A percentile compares a stretch with the other conserved stretches of the same genome.
phyloP scores from a whole-genome alignment of 2,888 invertebrate genomes.

The Boloria selene region DNA sequence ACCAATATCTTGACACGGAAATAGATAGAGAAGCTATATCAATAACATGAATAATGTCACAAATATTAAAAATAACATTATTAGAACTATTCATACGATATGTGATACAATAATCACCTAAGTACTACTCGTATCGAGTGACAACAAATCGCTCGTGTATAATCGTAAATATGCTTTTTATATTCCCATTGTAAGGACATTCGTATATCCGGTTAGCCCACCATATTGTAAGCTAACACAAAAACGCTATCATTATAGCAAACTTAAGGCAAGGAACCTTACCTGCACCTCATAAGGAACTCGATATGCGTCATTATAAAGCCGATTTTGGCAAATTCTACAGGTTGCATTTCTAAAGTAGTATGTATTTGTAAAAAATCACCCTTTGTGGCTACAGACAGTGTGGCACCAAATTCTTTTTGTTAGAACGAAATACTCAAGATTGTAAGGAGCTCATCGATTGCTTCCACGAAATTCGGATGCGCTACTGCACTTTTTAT shows the following conservation, averaged over 20 bases:
- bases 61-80: constrained; percentile 26
- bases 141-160: constrained; percentile 80
- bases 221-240: constrained; percentile 70
- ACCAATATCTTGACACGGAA: too few species aligned
- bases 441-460: constrained; percentile 57
- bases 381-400: constrained; percentile 77
- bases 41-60: neutral
- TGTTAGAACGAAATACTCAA: constrained; percentile 66
- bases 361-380: constrained; percentile 66
- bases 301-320: constrained; percentile 48
- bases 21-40: too few species aligned
- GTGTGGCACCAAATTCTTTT: constrained; percentile 76
- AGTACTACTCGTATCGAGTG: constrained; percentile 70
- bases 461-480: constrained; percentile 68
- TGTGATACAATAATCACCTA: constrained; percentile 70
- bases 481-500: constrained; percentile 33
- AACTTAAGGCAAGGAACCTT: constrained; percentile 38
- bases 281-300: constrained; percentile 47
- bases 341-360: constrained; percentile 73
- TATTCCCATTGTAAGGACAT: constrained; percentile 61
- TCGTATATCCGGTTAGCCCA: constrained; percentile 73
- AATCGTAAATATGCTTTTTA: constrained; percentile 77
- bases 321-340: constrained; percentile 50
- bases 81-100: constrained; percentile 52
- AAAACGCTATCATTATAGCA: constrained; percentile 68